A percentile compares a stretch with the other conserved stretches of the same genome.
Evolutionary conservation across 2,888 invertebrate genomes (phyloP).

Genomic region (Eupithecia centaureata): DNA sequence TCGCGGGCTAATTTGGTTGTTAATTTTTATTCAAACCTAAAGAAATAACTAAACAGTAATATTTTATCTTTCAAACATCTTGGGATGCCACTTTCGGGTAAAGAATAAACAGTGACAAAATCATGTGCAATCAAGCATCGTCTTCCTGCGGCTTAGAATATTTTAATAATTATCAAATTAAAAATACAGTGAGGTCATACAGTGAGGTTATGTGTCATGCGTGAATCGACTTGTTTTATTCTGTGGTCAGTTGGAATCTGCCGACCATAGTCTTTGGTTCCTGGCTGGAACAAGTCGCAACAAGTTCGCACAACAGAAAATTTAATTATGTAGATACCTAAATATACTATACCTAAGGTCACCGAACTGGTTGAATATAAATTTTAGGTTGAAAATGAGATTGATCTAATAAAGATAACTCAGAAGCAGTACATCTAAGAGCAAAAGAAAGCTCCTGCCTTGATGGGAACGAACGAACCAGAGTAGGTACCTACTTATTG

Average conservation of each 20-base stretch:
- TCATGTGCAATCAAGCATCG: background rate
- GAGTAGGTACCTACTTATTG: background rate
- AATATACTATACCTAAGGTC: background rate
- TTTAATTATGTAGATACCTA: background rate
- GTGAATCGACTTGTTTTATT: conserved; percentile 46
- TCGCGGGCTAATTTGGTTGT: no score
- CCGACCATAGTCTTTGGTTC: background rate
- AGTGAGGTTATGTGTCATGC: conserved; percentile 36
- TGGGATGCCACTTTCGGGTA: no score
- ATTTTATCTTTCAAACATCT: no score
- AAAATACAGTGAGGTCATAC: conserved; percentile 20
- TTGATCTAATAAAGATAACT: background rate
- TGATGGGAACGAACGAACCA: no score
- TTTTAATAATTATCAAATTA: conserved; percentile 10
- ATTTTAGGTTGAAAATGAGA: background rate
- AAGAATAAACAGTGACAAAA: background rate
- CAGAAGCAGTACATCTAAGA: no score
- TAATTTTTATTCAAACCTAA: no score
- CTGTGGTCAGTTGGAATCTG: background rate
- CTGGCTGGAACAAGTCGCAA: conserved; percentile 54
- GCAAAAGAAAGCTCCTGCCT: no score
- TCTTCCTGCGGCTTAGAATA: conserved; percentile 5
- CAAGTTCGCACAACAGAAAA: conserved; percentile 49
- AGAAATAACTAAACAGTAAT: no score
- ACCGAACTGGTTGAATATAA: background rate